These are phyloP conservation scores for Catocala fraxini DNA, from an alignment of 2,888 invertebrate species.

Conservation along the genomic window DNA sequence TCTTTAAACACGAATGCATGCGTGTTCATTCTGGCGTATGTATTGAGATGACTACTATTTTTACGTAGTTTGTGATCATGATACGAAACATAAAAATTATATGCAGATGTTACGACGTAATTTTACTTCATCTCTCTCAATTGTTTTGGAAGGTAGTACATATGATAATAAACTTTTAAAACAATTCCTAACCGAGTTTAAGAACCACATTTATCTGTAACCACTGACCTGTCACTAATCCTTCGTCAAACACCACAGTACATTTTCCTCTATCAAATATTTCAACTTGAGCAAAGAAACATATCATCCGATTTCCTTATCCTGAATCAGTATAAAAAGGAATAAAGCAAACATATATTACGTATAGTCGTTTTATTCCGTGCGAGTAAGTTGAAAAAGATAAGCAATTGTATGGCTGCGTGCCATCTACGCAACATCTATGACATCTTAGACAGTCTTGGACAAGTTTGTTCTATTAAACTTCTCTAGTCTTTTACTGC, in stretches of 20 bases:
- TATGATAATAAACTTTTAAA: too few species aligned
- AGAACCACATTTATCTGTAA: background rate
- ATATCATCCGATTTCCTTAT: slow-evolving; percentile 29
- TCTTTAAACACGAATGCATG: too few species aligned
- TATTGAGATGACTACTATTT: too few species aligned
- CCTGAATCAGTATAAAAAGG: slow-evolving; percentile 23
- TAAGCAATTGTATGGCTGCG: slow-evolving; percentile 43
- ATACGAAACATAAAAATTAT: too few species aligned
- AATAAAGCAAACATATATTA: slow-evolving; percentile 28
- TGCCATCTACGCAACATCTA: slow-evolving; percentile 45
- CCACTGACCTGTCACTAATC: slow-evolving; percentile 10
- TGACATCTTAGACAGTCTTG: slow-evolving; percentile 39
- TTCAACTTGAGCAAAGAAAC: slow-evolving; percentile 25
- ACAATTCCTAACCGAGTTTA: too few species aligned
- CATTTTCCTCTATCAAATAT: slow-evolving; percentile 25
- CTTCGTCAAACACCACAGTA: slow-evolving; percentile 10
- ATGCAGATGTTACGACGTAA: too few species aligned
- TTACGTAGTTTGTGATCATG: too few species aligned
- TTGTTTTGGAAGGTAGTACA: too few species aligned
- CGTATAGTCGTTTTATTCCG: slow-evolving; percentile 33
- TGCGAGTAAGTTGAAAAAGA: slow-evolving; percentile 31
- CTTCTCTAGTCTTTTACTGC: slow-evolving; percentile 28
- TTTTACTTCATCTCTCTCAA: too few species aligned
- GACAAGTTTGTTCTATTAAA: slow-evolving; percentile 47
- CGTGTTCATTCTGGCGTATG: too few species aligned